Conservation (phyloP, 2,888 invertebrate species). For the Mesoligia furuncula region DNA sequence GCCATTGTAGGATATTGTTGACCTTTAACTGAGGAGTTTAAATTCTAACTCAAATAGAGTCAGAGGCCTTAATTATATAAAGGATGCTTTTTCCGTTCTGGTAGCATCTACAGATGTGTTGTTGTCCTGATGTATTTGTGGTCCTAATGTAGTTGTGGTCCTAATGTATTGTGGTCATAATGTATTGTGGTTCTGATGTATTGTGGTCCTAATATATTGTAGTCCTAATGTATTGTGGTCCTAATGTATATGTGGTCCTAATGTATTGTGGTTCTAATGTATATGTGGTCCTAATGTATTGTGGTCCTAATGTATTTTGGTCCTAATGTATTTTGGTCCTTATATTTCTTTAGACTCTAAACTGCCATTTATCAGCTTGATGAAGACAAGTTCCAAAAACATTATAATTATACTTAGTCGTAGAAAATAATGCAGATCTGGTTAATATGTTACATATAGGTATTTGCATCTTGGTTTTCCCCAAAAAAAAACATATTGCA, state of each 20-base stretch:
- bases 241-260: too few relatives aligned
- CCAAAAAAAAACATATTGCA: neutral
- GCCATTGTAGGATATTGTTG: constrained; percentile 14
- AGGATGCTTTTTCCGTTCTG: neutral
- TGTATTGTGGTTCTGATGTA: neutral
- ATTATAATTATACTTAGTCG: neutral
- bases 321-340: neutral
- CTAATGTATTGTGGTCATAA: neutral
- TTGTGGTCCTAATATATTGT: neutral
- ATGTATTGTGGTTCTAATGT: neutral
- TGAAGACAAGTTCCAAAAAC: neutral
- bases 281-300: neutral
- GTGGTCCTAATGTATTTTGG: too few relatives aligned
- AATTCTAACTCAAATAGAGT: neutral
- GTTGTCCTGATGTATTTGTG: neutral
- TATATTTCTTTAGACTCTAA: neutral
- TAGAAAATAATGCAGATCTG: neutral
- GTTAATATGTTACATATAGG: too few relatives aligned
- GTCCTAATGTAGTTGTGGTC: neutral
- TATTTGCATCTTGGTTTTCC: neutral
- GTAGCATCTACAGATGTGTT: neutral
- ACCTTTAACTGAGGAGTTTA: constrained; percentile 13
- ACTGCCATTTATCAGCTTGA: neutral
- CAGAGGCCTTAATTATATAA: too few relatives aligned
- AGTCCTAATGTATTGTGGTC: neutral